These are phyloP conservation scores for Cassiopea andromeda DNA, from an alignment of 30 jellyfish, hydroid and myxozoan genomes.

Conservation along the genomic window DNA sequence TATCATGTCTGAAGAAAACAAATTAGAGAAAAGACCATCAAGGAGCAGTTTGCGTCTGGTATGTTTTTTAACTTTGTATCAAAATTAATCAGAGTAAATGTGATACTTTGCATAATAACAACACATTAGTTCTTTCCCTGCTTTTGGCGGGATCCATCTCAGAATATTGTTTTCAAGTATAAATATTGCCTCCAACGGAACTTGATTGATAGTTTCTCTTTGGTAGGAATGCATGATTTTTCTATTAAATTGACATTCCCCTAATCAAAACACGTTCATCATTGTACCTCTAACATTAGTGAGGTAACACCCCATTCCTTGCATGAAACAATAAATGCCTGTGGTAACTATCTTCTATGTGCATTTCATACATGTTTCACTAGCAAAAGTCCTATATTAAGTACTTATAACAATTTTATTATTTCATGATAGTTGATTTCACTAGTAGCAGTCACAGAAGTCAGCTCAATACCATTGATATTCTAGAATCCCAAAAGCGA, in stretches of 20 bases:
- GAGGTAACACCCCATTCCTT: no score
- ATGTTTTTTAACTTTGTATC: constrained; percentile 5
- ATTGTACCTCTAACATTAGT: no score
- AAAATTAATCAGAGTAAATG: neutral
- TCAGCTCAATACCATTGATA: no score
- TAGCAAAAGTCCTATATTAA: no score
- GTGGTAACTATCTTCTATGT: no score
- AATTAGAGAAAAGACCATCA: constrained; percentile 53
- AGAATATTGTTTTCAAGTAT: neutral
- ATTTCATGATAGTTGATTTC: no score
- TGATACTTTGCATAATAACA: neutral
- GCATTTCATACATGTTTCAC: no score
- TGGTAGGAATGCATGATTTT: neutral
- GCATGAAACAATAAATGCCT: no score
- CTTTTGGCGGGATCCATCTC: constrained; percentile 64
- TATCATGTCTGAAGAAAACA: constrained; percentile 44
- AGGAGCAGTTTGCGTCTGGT: constrained; percentile 62
- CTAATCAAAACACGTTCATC: no score
- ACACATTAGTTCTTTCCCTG: neutral
- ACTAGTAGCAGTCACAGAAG: no score
- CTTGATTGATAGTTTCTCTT: neutral
- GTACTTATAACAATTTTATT: no score
- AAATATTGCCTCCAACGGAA: neutral
- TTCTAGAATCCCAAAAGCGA: neutral
- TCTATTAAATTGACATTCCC: neutral